A percentile compares a stretch with the other conserved stretches of the same genome.
These are phyloP conservation scores for Acestrorhynchus altus DNA, from an alignment of 2,797 vertebrate genomes.

Conservation along the genomic window DNA sequence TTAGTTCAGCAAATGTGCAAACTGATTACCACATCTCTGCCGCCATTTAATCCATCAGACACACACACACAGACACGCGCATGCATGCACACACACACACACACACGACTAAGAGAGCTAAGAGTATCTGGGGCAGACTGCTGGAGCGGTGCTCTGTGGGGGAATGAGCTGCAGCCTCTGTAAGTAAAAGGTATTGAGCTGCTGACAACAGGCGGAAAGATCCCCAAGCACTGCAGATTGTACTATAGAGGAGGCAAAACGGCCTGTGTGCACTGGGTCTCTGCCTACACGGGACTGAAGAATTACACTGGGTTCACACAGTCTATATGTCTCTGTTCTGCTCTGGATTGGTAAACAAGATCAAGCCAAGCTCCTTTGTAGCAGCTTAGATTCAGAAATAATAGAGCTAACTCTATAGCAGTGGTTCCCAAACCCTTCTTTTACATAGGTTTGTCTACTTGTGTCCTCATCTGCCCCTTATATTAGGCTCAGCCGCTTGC, in stretches of 20 bases:
- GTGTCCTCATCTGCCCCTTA: constrained; percentile 23
- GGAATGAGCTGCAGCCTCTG: constrained; percentile 69
- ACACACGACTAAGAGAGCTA: constrained; percentile 36
- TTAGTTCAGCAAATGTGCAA: constrained; percentile 79
- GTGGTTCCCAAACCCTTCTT: background rate
- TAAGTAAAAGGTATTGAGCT: constrained; percentile 81
- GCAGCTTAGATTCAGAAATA: background rate
- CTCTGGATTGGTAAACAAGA: background rate
- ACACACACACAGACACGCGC: constrained; percentile 48
- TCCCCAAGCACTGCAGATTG: constrained; percentile 69
- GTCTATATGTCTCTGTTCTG: background rate
- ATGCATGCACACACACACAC: constrained; percentile 49
- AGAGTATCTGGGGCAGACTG: constrained; percentile 74
- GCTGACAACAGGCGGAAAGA: constrained; percentile 77
- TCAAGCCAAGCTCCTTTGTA: background rate
- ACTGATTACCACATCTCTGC: constrained; percentile 77
- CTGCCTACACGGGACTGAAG: background rate
- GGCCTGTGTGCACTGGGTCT: background rate
- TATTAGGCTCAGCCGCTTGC: constrained; percentile 24
- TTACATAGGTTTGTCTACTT: background rate
- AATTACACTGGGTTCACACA: background rate
- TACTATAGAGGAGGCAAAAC: constrained; percentile 33
- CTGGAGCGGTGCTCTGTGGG: constrained; percentile 48
- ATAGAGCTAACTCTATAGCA: background rate
- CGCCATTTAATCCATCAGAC: constrained; percentile 67